A percentile compares a stretch with the other conserved stretches of the same genome.
Conservation (phyloP, 2,797 vertebrate genomes). For the Merluccius polli region DNA sequence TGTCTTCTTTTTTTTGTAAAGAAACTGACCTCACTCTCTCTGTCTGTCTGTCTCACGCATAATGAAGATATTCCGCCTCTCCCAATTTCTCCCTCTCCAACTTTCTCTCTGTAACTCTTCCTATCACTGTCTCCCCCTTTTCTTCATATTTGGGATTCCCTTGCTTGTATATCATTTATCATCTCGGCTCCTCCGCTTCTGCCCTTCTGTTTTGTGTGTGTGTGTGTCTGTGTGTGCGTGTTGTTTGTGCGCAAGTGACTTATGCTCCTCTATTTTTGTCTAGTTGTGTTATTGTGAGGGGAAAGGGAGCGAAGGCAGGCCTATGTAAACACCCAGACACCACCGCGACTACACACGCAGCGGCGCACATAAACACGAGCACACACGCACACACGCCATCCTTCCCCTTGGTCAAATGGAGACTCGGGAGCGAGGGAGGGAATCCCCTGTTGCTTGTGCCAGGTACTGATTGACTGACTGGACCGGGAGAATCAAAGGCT, state of each 20-base stretch:
- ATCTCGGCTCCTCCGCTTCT: constrained; percentile 42
- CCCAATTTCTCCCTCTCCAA: constrained; percentile 8
- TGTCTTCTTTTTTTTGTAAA: constrained; percentile 21
- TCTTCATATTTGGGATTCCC: constrained; percentile 53
- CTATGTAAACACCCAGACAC: background rate
- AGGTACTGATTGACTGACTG: no score
- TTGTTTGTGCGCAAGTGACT: background rate
- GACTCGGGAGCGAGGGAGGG: background rate
- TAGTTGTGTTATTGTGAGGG: background rate
- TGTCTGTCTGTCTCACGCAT: background rate
- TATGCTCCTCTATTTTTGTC: background rate
- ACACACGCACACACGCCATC: background rate
- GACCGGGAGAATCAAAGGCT: no score
- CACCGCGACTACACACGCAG: no score
- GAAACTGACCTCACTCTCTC: constrained; percentile 28
- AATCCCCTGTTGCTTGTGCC: background rate
- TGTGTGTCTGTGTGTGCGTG: background rate
- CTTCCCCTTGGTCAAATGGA: background rate
- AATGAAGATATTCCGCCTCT: no score
- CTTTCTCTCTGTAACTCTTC: no score
- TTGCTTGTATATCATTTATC: constrained; percentile 45
- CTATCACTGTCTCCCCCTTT: background rate
- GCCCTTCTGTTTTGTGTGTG: constrained; percentile 15
- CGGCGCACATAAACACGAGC: background rate
- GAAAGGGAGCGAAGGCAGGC: background rate